These are phyloP conservation scores for Cecidostiba fungosa DNA, from an alignment of 2,888 invertebrate genomes.

Conservation along the genomic window DNA sequence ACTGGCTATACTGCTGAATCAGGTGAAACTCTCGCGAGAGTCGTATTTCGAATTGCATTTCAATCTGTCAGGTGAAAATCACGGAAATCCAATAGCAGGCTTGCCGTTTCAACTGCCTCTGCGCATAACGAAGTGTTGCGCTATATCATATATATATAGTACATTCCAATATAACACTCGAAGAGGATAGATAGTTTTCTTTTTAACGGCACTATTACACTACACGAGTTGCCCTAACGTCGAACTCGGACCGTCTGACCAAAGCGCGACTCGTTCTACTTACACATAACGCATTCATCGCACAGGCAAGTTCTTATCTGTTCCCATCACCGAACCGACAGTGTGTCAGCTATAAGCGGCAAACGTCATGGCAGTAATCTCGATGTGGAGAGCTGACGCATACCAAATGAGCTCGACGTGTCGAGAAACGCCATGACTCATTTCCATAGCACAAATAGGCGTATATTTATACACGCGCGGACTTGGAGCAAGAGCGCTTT, in stretches of 20 bases:
- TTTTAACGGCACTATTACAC: no score
- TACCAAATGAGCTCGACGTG: no score
- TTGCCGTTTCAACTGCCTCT: neutral
- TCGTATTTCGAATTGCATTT: neutral
- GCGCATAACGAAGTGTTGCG: neutral
- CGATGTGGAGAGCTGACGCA: no score
- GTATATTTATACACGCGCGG: neutral
- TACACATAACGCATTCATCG: neutral
- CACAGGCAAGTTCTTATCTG: neutral
- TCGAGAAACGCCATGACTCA: no score
- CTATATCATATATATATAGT: no score
- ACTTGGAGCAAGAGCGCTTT: constrained; percentile 35
- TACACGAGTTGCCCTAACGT: no score
- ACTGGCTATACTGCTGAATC: neutral
- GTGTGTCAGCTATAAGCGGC: neutral
- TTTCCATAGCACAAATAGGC: neutral
- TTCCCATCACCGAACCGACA: neutral
- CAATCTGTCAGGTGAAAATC: neutral
- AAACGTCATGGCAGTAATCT: no score
- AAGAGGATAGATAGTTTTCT: no score
- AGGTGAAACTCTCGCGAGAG: neutral
- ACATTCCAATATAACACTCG: no score
- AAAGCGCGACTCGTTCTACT: neutral
- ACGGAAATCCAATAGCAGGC: neutral
- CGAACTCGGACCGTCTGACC: no score